Percentiles rank a stretch among this genome's conserved stretches.
These are phyloP conservation scores for Pocillopora damicornis DNA, from an alignment of 64 coral and sea anemone species.

Conservation along the genomic window DNA sequence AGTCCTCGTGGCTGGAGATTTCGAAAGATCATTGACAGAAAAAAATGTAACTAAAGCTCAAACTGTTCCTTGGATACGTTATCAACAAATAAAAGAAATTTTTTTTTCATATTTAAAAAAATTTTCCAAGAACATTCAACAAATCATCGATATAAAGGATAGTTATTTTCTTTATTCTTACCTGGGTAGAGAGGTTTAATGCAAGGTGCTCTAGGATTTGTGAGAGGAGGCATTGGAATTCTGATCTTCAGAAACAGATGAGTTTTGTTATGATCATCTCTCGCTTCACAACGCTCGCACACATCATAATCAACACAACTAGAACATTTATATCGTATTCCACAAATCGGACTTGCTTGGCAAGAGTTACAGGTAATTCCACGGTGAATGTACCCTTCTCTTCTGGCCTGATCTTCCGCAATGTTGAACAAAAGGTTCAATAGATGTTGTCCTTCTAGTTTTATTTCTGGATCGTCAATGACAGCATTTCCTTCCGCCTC, in stretches of 20 bases:
- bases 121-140: too few species aligned
- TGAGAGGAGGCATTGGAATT: conserved; percentile 91
- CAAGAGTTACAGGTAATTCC: conserved; percentile 97
- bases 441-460: conserved; percentile 69
- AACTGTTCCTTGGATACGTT: background rate
- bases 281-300: conserved; percentile 86
- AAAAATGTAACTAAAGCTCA: background rate
- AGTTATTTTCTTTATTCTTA: conserved; percentile 19
- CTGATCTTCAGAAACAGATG: conserved; percentile 92
- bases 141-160: background rate
- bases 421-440: conserved; percentile 88
- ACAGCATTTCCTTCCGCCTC: conserved; percentile 5
- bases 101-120: too few species aligned
- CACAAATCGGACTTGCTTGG: conserved; percentile 87
- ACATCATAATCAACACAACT: conserved; percentile 97
- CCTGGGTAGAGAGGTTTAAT: conserved; percentile 89
- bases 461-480: background rate
- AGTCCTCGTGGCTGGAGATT: background rate
- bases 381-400: conserved; percentile 91
- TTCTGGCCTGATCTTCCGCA: conserved; percentile 90
- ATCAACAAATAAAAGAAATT: too few species aligned
- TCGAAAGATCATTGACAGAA: background rate
- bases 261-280: conserved; percentile 88
- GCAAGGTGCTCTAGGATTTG: conserved; percentile 90
- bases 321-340: conserved; percentile 89